A percentile compares a stretch with the other conserved stretches of the same genome.
These are phyloP conservation scores for Microctonus aethiopoides DNA, from an alignment of 2,888 invertebrate genomes.

Conservation along the genomic window DNA sequence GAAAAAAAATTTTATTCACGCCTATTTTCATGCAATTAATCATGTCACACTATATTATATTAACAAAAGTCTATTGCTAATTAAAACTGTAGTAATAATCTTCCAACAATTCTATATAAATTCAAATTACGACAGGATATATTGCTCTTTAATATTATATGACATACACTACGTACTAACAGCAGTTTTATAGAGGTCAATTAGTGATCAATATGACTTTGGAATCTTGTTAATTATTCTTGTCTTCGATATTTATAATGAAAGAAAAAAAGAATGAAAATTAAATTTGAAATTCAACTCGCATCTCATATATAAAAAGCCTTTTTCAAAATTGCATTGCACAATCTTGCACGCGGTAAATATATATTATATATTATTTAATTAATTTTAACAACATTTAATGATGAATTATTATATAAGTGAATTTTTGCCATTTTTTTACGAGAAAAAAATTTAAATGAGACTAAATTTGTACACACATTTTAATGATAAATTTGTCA, in stretches of 20 bases:
- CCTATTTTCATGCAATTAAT: conserved; percentile 21
- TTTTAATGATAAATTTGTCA: not conserved
- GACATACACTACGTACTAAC: not conserved
- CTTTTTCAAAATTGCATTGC: conserved; percentile 40
- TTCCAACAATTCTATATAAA: not conserved
- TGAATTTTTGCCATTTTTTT: not conserved
- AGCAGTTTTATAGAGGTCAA: conserved; percentile 10
- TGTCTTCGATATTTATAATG: conserved; percentile 24
- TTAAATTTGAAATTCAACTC: conserved; percentile 30
- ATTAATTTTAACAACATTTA: not conserved
- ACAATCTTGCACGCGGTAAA: conserved; percentile 41
- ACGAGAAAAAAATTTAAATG: too few relatives aligned
- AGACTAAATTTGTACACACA: not conserved
- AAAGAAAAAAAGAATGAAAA: conserved; percentile 13
- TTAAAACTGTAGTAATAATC: not conserved
- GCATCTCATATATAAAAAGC: conserved; percentile 33
- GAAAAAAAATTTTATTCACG: not conserved
- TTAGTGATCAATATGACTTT: conserved; percentile 24
- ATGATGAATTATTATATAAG: not conserved
- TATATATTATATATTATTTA: conserved; percentile 2
- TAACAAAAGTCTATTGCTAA: not conserved
- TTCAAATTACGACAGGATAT: conserved; percentile 19
- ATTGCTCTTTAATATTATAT: conserved; percentile 29
- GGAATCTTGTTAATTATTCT: not conserved
- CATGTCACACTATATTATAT: conserved; percentile 17